Conservation (phyloP, 2,888 invertebrate genomes). For the Exephanes ischioxanthus region DNA sequence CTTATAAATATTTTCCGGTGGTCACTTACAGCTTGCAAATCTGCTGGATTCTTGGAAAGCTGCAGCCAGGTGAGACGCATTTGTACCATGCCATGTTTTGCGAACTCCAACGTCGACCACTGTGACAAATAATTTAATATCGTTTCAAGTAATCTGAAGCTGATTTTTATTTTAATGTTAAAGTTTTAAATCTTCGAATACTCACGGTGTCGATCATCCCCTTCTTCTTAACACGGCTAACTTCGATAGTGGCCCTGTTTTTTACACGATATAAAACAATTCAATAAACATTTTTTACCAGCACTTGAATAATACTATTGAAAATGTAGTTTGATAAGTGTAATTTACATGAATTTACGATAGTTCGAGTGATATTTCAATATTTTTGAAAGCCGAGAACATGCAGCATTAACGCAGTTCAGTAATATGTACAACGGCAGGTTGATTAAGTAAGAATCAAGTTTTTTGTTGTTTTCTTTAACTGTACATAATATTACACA, state of each 20-base stretch:
- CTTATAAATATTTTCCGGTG: no score
- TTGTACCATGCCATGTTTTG: conserved; percentile 97
- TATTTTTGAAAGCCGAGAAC: conserved; percentile 37
- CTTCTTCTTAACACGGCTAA: conserved; percentile 89
- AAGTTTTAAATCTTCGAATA: conserved; percentile 65
- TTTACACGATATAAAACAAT: conserved; percentile 42
- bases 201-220: conserved; percentile 91
- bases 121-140: conserved; percentile 83
- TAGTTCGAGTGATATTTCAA: conserved; percentile 21
- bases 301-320: neutral
- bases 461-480: neutral
- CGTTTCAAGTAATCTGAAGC: conserved; percentile 61
- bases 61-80: conserved; percentile 95
- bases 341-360: conserved; percentile 31
- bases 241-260: conserved; percentile 90
- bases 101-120: conserved; percentile 98
- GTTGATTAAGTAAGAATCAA: conserved; percentile 12
- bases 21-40: conserved; percentile 91
- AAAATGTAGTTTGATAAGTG: neutral
- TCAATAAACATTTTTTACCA: neutral
- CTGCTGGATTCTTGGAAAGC: conserved; percentile 89
- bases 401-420: conserved; percentile 46
- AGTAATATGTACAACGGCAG: conserved; percentile 7
- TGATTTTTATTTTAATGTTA: conserved; percentile 49
- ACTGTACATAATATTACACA: conserved; percentile 36